A percentile compares a stretch with the other conserved stretches of the same genome.
phyloP scores from a whole-genome alignment of 2,113 vertebrate species.

The Siniperca chuatsi region DNA sequence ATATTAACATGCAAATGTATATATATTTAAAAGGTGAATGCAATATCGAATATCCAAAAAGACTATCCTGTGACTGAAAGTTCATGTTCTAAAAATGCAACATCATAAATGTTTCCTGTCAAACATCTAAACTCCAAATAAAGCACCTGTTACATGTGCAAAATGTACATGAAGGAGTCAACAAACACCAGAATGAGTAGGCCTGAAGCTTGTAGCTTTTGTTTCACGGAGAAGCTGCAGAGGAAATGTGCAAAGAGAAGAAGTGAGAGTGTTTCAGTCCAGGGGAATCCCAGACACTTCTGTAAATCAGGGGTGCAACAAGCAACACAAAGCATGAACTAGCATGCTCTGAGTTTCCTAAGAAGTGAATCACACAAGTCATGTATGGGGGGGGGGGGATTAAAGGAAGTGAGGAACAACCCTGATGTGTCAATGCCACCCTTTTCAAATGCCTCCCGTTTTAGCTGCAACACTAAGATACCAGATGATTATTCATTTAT shows the following conservation, averaged over 20 bases:
- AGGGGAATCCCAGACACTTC: slow-evolving; percentile 76
- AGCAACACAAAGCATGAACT: slow-evolving; percentile 49
- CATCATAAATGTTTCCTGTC: background rate
- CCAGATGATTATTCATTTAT: slow-evolving; percentile 63
- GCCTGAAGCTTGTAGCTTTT: slow-evolving; percentile 8
- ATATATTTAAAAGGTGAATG: background rate
- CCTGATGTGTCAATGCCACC: slow-evolving; percentile 54
- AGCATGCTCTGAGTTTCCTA: slow-evolving; percentile 55
- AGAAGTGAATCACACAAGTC: slow-evolving; percentile 51
- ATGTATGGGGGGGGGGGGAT: background rate
- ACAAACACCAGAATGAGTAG: slow-evolving; percentile 10
- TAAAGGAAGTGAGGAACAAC: slow-evolving; percentile 64
- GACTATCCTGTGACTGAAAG: background rate
- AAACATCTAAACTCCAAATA: background rate
- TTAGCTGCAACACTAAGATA: slow-evolving; percentile 47
- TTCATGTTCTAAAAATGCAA: background rate
- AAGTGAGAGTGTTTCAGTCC: slow-evolving; percentile 63
- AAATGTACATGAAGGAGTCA: background rate
- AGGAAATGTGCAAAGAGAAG: slow-evolving; percentile 73
- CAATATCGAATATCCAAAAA: background rate
- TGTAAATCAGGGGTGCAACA: slow-evolving; percentile 58
- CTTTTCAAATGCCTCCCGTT: slow-evolving; percentile 40
- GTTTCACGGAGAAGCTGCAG: slow-evolving; percentile 53
- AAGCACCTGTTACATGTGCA: background rate
- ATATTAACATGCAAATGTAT: background rate